Percentiles rank a stretch among this genome's conserved stretches.
Conservation (phyloP, 2,888 invertebrate species). For the Agriotes lineatus region DNA sequence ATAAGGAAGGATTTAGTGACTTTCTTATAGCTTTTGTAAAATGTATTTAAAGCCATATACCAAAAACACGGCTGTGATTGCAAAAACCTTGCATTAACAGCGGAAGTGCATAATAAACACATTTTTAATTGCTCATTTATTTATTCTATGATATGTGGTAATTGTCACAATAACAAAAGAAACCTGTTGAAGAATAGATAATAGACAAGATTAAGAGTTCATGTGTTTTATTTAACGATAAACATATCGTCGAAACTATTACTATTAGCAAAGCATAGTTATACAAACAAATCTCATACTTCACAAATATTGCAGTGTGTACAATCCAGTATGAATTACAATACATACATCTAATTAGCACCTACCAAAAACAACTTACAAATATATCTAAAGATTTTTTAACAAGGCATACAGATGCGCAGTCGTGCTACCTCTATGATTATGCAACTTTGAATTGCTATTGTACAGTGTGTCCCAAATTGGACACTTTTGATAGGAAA, state of each 20-base stretch:
- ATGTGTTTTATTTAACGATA: slow-evolving; percentile 13
- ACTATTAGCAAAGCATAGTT: slow-evolving; percentile 14
- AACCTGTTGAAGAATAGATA: neutral
- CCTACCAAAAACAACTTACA: slow-evolving; percentile 9
- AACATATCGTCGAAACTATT: neutral
- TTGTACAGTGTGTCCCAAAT: no score
- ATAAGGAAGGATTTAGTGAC: no score
- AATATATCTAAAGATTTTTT: neutral
- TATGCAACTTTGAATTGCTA: no score
- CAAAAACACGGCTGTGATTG: slow-evolving; percentile 8
- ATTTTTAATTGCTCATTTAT: slow-evolving; percentile 1
- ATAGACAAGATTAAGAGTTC: slow-evolving; percentile 3
- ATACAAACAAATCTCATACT: slow-evolving; percentile 16
- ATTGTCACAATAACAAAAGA: neutral
- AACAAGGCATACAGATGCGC: slow-evolving; percentile 5
- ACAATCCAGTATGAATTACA: neutral
- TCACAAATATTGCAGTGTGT: slow-evolving; percentile 16
- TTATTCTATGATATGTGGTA: slow-evolving; percentile 17
- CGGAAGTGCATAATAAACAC: neutral
- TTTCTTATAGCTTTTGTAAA: no score
- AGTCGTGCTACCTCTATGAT: slow-evolving; percentile 11
- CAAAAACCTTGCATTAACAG: slow-evolving; percentile 5
- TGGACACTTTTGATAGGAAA: no score
- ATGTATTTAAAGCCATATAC: no score
- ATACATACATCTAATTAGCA: slow-evolving; percentile 14